Base-by-base conservation (phyloP, 2,113 vertebrate genomes). In the Megaceryle torquata region DNA sequence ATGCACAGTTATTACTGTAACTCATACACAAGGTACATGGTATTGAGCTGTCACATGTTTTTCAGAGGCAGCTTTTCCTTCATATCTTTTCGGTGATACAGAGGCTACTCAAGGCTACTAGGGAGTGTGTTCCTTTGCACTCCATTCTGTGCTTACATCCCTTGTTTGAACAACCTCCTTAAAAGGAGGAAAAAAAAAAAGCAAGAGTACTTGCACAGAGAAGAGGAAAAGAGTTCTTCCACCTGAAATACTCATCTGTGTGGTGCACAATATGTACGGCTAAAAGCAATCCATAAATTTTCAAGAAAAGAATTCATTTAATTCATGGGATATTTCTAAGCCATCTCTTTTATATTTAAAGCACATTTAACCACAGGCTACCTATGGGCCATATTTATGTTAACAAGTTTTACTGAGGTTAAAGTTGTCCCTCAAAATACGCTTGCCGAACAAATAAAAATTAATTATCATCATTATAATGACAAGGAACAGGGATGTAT, bases 371-470 rank as follows among this genome's bases (percentile, higher is more conserved):
- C 24, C 25, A 60, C 28, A 76, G 21, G 6, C 48, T 80, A 94
- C 31, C 31, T 71, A 26, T 13, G 4, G 56, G 13, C 6, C 37
- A 81, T 26, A 6, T 82, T 91, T 50, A 46, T 41, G 22, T 18
- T 94, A 74, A 84, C 59, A 71, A 39, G 64, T 53, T 64, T 82
- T 85, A 39, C 4, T 51, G 69, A 77, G 8, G 15, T 51, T 89
- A 85, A 91, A 90, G 68, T 51, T 92, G 65, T 92, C 33, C 44
- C 94, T 50, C 33, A 65, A 92, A 92, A 88, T 14, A 84, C 64
- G 48, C 28, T 46, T 48, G 29, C 15, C 71, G 37, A 94, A 82
- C 11, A 68, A 81, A 76, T 50, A 22, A 33, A 68, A 67, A 80
- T 64, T 82, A 80, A 89, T 76, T 70, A 81, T n/a, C 37, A 60